Conservation (phyloP, 1,140 invertebrate genomes). For the Sminthurides bifidus region DNA sequence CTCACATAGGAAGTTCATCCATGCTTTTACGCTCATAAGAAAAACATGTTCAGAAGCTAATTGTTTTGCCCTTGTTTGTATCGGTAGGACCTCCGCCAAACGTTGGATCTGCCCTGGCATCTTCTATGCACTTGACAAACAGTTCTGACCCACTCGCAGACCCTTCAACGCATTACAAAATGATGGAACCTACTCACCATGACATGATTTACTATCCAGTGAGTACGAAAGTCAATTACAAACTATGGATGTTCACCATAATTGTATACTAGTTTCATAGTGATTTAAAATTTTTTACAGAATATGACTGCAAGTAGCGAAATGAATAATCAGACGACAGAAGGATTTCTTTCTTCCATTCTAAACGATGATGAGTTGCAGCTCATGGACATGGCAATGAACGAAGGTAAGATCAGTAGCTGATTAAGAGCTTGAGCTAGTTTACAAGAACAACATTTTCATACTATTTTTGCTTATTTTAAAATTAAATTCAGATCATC, state of each 20-base stretch:
- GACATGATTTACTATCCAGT: constrained; percentile 57
- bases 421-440: background rate
- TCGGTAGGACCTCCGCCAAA: constrained; percentile 19
- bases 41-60: too few species aligned
- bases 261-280: too few species aligned
- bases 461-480: too few species aligned
- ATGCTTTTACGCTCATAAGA: too few species aligned
- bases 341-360: constrained; percentile 71
- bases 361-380: constrained; percentile 76
- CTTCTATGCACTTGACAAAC: constrained; percentile 61
- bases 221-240: too few species aligned
- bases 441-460: background rate
- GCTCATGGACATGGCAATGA: constrained; percentile 78
- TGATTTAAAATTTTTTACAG: constrained; percentile 4
- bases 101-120: constrained; percentile 61
- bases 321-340: constrained; percentile 55
- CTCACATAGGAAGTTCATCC: too few species aligned
- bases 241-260: too few species aligned
- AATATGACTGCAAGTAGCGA: constrained; percentile 41
- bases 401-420: constrained; percentile 54
- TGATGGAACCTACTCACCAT: constrained; percentile 39
- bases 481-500: too few species aligned
- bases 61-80: constrained; percentile 1
- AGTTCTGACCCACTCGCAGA: constrained; percentile 32
- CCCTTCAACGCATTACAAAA: constrained; percentile 27